A percentile compares a stretch with the other conserved stretches of the same genome.
Conservation (phyloP, 1,140 invertebrate genomes). For the Drosophila baimaii region DNA sequence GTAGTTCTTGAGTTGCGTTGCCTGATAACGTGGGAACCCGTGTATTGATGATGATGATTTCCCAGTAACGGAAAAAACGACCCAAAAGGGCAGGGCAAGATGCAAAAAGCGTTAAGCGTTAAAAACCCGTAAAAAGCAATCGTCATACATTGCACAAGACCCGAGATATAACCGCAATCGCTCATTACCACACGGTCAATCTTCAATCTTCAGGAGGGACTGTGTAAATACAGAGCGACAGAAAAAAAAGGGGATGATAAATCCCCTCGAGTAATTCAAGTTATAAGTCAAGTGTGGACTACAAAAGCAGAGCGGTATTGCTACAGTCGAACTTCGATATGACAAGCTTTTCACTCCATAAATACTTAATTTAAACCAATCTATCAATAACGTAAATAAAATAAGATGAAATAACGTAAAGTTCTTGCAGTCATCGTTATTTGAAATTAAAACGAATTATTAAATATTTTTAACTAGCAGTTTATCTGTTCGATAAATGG, state of each 20-base stretch:
- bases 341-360: no score
- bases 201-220: constrained; percentile 24
- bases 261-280: constrained; percentile 45
- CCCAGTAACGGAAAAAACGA: constrained; percentile 19
- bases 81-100: constrained; percentile 19
- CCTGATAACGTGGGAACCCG: constrained; percentile 31
- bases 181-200: constrained; percentile 57
- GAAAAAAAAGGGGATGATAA: constrained; percentile 39
- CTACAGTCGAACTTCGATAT: constrained; percentile 8
- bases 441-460: not conserved
- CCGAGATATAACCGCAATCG: constrained; percentile 40
- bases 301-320: constrained; percentile 31
- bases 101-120: constrained; percentile 15
- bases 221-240: constrained; percentile 10
- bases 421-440: not conserved
- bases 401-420: not conserved
- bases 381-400: not conserved
- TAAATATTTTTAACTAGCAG: not conserved
- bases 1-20: constrained; percentile 11
- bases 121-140: constrained; percentile 45
- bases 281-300: constrained; percentile 56
- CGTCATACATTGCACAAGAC: constrained; percentile 65
- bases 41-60: constrained; percentile 44
- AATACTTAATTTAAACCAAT: not conserved
- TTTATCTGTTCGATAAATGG: not conserved